These are phyloP conservation scores for Styela clava DNA, from an alignment of 23 tunicate genomes.

Conservation along the genomic window DNA sequence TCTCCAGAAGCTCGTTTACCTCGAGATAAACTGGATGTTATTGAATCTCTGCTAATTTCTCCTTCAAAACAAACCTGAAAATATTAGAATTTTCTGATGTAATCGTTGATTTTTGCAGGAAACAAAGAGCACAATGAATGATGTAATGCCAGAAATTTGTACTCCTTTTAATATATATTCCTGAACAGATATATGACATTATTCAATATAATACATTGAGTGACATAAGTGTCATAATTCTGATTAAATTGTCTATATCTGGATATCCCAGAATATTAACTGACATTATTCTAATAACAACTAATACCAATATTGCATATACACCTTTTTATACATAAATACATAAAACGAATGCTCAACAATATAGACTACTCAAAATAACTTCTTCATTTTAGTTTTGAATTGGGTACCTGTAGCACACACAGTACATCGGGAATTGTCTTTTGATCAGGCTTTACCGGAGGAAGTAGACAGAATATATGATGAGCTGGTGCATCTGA, in stretches of 20 bases:
- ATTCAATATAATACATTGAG: not conserved
- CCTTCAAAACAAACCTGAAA: constrained; percentile 87
- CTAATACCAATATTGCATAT: too few relatives aligned
- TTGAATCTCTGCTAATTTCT: constrained; percentile 63
- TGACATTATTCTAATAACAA: too few relatives aligned
- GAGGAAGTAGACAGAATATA: constrained; percentile 86
- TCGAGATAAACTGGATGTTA: constrained; percentile 42
- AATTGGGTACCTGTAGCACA: constrained; percentile 63
- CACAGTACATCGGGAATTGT: constrained; percentile 76
- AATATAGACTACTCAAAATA: too few relatives aligned
- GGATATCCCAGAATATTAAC: too few relatives aligned
- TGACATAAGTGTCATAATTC: too few relatives aligned
- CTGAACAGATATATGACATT: not conserved
- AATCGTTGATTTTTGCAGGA: not conserved
- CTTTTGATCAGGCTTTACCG: constrained; percentile 55
- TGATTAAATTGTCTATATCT: too few relatives aligned
- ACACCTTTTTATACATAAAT: too few relatives aligned
- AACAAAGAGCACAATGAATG: too few relatives aligned
- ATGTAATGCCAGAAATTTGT: too few relatives aligned
- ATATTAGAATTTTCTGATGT: not conserved
- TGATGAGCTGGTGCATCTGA: constrained; percentile 99
- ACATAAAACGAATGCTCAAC: too few relatives aligned
- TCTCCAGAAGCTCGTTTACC: constrained; percentile 86
- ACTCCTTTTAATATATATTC: not conserved
- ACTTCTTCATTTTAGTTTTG: too few relatives aligned